Evolutionary conservation across 2,797 vertebrate genomes (phyloP), one percentile per base, ranked within the genome.

Genomic region (Salmo trutta): DNA sequence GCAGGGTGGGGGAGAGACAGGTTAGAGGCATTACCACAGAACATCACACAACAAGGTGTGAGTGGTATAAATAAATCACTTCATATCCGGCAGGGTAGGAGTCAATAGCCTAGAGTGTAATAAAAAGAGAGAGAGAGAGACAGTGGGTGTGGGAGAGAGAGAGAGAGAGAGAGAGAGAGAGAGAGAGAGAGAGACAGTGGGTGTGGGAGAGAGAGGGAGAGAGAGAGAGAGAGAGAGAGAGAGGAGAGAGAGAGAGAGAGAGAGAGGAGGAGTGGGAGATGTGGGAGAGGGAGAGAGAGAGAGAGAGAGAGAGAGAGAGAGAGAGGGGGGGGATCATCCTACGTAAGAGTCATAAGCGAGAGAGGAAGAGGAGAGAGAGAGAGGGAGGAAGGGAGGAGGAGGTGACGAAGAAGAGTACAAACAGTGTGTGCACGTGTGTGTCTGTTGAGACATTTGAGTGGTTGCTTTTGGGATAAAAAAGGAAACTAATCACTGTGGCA

Each of bases 41-140:
- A 86, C 88, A 86, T 87, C 89, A 87, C 88, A 92, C 89, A 90
- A 89, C 82, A 89, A 87, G 77, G 75, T 76, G 36, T 79, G 69
- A 36, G 53, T 19, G 83, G 77, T 80, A 54, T 51, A 71, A 62
- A 14, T 71, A 59, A 59, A 24, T n/a, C 85, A 84, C 86, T 88
- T 90, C 89, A 91, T 84, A 86, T 90, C 87, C 80, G 69, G 74
- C 72, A 31, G 77, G 89, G 90, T 86, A 82, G 75, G 75, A 79
- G 86, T 84, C 84, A 88, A 90, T 86, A 84, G 81, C 85, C 85
- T 2, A 52, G 72, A 82, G 83, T 88, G 84, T 83, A 83, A 68
- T 84, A 79, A 74, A 7, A 74, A 77, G 71, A 27, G 66, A 33
- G 78, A 17, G 67, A 52, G 71, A 29, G 17, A 41, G 31, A 27